phyloP scores from a whole-genome alignment of 2,113 vertebrate genomes.

The Perccottus glenii region DNA sequence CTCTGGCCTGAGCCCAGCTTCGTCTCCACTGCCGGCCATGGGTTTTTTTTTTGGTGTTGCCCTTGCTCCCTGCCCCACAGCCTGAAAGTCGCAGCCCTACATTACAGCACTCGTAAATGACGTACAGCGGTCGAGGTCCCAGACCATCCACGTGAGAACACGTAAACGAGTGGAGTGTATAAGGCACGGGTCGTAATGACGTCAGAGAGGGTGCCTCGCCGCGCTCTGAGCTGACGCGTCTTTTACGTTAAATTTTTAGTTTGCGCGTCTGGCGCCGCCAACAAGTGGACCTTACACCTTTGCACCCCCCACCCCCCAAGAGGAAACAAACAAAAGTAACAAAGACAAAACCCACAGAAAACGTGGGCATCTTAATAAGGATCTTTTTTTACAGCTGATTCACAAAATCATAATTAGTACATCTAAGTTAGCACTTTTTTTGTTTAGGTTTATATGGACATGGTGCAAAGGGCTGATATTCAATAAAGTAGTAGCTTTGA shows the following conservation, averaged over 20 bases:
- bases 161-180: constrained; percentile 84
- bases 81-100: constrained; percentile 49
- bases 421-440: constrained; percentile 84
- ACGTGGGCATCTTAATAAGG: constrained; percentile 83
- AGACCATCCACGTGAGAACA: constrained; percentile 78
- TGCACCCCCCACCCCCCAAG: constrained; percentile 46
- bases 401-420: constrained; percentile 87
- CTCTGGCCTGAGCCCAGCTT: constrained; percentile 3
- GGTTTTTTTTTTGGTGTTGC: constrained; percentile 53
- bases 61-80: constrained; percentile 42
- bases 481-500: constrained; percentile 66
- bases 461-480: constrained; percentile 78
- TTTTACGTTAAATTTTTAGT: constrained; percentile 39
- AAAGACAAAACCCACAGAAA: constrained; percentile 81
- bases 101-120: constrained; percentile 73
- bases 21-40: constrained; percentile 21
- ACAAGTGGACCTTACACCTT: constrained; percentile 66
- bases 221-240: constrained; percentile 50
- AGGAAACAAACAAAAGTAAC: constrained; percentile 54
- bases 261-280: constrained; percentile 60
- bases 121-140: constrained; percentile 76
- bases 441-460: constrained; percentile 75
- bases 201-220: constrained; percentile 77
- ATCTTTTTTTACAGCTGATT: constrained; percentile 83
- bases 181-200: constrained; percentile 85